phyloP scores from a whole-genome alignment of 2,797 vertebrate genomes.

The Eulemur coronatus region DNA sequence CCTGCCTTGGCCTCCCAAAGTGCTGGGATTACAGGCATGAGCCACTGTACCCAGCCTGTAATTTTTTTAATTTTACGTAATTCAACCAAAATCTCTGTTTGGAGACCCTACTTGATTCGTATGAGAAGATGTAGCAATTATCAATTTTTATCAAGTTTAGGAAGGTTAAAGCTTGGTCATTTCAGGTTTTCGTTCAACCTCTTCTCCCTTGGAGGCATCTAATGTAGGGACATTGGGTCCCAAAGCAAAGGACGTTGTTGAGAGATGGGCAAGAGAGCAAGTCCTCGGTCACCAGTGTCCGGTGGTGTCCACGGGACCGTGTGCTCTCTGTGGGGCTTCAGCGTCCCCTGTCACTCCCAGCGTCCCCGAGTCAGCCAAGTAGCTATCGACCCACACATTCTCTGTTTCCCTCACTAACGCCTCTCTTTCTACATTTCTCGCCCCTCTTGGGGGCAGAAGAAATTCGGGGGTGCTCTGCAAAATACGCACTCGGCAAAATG shows the following conservation, averaged over 20 bases:
- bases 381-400: no score
- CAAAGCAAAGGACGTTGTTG: no score
- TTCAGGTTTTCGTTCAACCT: background rate
- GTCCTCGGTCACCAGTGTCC: background rate
- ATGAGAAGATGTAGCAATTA: background rate
- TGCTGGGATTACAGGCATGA: background rate
- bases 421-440: background rate
- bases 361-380: background rate
- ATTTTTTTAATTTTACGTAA: background rate
- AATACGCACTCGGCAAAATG: background rate
- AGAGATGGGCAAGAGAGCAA: background rate
- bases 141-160: background rate
- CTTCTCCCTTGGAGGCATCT: background rate
- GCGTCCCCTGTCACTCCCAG: background rate
- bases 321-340: fast-evolving
- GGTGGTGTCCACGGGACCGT: fast-evolving
- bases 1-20: background rate
- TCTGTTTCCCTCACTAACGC: background rate
- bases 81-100: background rate
- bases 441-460: background rate
- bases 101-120: background rate
- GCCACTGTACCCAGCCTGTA: background rate
- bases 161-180: background rate
- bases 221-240: background rate
- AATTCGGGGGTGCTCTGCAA: background rate